These are phyloP conservation scores for Rhagonycha fulva DNA, from an alignment of 2,888 invertebrate genomes.

Conservation along the genomic window DNA sequence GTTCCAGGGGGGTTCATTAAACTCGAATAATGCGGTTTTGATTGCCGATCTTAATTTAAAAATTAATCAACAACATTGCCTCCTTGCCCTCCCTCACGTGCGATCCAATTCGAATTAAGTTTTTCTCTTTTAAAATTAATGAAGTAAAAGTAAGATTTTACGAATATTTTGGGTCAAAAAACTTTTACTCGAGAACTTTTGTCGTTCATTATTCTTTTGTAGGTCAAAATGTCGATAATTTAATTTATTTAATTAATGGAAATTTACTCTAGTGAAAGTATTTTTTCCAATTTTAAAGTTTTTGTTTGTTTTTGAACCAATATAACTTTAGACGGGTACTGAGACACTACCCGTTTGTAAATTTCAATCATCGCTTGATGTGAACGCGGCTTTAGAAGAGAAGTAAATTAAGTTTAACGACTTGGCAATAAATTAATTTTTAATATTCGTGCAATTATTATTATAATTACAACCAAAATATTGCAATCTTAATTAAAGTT, in stretches of 20 bases:
- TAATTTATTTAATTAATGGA: not conserved
- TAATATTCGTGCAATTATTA: not conserved
- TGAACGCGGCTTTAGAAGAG: not conserved
- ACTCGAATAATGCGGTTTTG: not conserved
- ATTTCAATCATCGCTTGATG: not conserved
- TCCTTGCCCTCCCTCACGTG: not conserved
- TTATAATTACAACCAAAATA: not conserved
- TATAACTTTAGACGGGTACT: not conserved
- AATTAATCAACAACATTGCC: not conserved
- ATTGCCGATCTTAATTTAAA: not conserved
- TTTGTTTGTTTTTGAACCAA: not conserved
- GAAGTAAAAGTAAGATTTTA: not conserved
- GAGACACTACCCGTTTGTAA: not conserved
- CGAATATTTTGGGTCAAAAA: not conserved
- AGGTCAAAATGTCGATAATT: not conserved
- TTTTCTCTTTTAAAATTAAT: not conserved
- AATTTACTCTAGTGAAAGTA: not conserved
- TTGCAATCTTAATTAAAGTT: not conserved
- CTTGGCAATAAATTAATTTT: not conserved
- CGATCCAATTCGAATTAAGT: not conserved
- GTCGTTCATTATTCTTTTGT: not conserved
- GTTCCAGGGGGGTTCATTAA: not conserved
- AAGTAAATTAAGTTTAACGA: not conserved
- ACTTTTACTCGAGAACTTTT: not conserved
- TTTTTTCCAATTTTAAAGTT: not conserved